A percentile compares a stretch with the other conserved stretches of the same genome.
phyloP scores from a whole-genome alignment of 2,113 vertebrate genomes.

The Nyctibius bracteatus region DNA sequence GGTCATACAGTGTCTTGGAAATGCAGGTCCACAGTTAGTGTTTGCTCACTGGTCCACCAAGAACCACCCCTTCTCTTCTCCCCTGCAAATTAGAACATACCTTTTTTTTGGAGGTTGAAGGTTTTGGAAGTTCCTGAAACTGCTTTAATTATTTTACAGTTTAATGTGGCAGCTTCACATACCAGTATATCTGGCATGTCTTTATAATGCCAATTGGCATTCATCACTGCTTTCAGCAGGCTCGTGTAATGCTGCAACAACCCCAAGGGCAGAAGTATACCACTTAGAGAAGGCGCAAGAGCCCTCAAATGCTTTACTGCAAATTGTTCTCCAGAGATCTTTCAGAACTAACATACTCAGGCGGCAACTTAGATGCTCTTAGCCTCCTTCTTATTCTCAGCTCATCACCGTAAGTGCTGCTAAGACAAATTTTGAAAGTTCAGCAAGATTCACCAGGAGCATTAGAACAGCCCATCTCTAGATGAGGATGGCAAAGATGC shows the following conservation, averaged over 20 bases:
- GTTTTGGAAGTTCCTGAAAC: background rate
- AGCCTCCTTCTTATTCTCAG: background rate
- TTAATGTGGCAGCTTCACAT: background rate
- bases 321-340: background rate
- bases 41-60: background rate
- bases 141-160: background rate
- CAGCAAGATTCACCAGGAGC: background rate
- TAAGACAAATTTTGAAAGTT: background rate
- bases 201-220: background rate
- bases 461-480: background rate
- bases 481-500: background rate
- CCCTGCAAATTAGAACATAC: fast-evolving
- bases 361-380: background rate
- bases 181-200: background rate
- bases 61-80: background rate
- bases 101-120: background rate
- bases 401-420: background rate
- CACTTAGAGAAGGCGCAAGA: background rate
- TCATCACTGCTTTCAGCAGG: background rate
- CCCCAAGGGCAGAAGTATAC: background rate
- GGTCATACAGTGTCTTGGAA: background rate
- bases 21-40: background rate
- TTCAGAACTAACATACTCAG: background rate
- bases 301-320: background rate
- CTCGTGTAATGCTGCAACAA: background rate